These are phyloP conservation scores for Mixornis gularis DNA, from an alignment of 2,113 vertebrate genomes.

Conservation along the genomic window DNA sequence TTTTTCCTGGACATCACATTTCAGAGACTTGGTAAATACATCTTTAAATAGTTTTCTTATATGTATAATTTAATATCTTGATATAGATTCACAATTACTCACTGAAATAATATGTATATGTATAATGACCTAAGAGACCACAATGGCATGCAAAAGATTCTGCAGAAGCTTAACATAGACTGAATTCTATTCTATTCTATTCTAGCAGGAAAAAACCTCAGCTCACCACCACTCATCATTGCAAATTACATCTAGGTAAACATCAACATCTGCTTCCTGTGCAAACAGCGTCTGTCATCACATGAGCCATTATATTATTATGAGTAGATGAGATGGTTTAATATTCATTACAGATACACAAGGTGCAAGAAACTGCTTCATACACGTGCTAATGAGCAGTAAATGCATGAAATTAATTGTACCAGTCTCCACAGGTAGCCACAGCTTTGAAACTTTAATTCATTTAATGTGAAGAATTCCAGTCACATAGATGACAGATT, in stretches of 20 bases:
- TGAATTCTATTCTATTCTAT: too few relatives aligned
- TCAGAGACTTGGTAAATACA: neutral
- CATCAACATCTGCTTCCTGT: slow-evolving; percentile 50
- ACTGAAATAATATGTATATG: neutral
- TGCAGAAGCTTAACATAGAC: neutral
- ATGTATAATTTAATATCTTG: neutral
- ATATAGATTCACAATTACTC: neutral
- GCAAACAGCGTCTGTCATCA: slow-evolving; percentile 34
- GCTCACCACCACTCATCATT: neutral
- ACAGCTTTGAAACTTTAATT: neutral
- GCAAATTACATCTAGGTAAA: slow-evolving; percentile 48
- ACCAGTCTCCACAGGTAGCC: neutral
- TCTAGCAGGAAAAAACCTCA: neutral
- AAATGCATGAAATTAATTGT: neutral
- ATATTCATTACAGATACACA: slow-evolving; percentile 1
- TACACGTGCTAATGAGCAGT: slow-evolving; percentile 3
- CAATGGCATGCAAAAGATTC: neutral
- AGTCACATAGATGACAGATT: neutral
- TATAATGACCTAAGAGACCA: neutral
- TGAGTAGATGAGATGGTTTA: slow-evolving; percentile 13
- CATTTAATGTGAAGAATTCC: neutral
- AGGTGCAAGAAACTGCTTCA: neutral
- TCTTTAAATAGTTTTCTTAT: neutral
- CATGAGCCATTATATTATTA: slow-evolving; percentile 5
- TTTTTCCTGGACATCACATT: neutral